Base-by-base conservation (phyloP, 2,797 vertebrate genomes). In the Vultur gryphus region DNA sequence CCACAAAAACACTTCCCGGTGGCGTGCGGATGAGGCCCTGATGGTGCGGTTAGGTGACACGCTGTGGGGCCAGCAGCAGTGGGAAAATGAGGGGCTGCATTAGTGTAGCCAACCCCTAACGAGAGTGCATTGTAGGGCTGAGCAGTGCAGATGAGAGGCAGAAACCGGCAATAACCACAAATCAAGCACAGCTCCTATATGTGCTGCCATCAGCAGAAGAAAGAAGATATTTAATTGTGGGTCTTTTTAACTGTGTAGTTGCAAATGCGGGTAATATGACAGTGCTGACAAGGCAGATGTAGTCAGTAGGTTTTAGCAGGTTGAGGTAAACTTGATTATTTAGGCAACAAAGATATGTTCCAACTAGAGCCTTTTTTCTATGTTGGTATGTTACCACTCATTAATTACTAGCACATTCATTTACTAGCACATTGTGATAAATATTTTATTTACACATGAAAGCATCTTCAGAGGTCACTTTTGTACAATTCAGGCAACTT, bases 41-140 rank as follows among this genome's bases (percentile, higher is more conserved):
- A 48, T 14, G 23, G 62, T 23, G 4, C 3, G 6, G 49, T 59
- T 64, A 73, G 21, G 57, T 57, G 87, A 16, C 16, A 14, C 2
- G 2, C 7, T 21, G 35, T 20, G 35, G 41, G 55, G 5, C 28
- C 43, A 66, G 55, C 49, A 75, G 51, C 37, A 52, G n/a, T 25
- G 49, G 33, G 61, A 62, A 23, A 51, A 11, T 1, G 1, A 78
- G 25, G 37, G 29, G 15, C 18, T 13, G 14, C 1, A 0, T 54
- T 18, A 25, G 13, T 39, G 55, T 3, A 58, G 44, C 8, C 1
- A 0, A 2, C 6, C 39, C 8, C 18, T 29, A 31, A 35, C 1
- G 0, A 66, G 29, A 23, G 11, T 2, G 13, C 4, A 1, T 16
- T 51, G 12, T 0, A 65, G 21, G 18, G 11, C 31, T 90, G 37